Base-by-base conservation (phyloP, 2,113 vertebrate species). In the Mus spicilegus region DNA sequence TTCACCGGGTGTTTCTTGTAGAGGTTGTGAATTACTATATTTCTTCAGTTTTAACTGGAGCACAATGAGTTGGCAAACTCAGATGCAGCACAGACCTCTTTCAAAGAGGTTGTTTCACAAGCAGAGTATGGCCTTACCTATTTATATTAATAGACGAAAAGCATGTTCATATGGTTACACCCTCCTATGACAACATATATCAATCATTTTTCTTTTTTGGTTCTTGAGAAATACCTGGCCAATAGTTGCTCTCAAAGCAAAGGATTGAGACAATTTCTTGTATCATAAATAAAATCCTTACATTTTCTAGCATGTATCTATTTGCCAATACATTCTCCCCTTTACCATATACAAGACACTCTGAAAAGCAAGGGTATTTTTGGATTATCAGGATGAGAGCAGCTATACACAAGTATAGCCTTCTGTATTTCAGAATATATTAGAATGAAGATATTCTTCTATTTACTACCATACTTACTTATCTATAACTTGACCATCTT, bases 1-100 rank as follows among this genome's bases (percentile, higher is more conserved):
- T 93, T 95, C 94, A 95, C 96, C 3, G 0, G 46, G 70, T 95
- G 69, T 91, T 97, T 72, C 80, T 91, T 46, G 24, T 42, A 82
- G 69, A 58, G 87, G 20, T 73, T 95, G 65, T 86, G 49, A 94
- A 92, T 96, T 94, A 96, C 95, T 96, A 81, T 51, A 95, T 61
- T 93, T 89, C 16, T 91, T 94, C 73, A 90, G 63, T 80, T 96
- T 97, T 89, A 26, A 90, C 46, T 69, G 30, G 39, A 65, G 92
- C 49, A 86, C 58, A 54, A 42, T 81, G 51, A 91, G 39, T 91
- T 77, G 63, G 4, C 88, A 56, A 72, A 56, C 54, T n/a, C 84
- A 85, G 51, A 76, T 46, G 86, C 30, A 20, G 87, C n/a, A 42
- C 67, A 80, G 77, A 90, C 84, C 88, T 63, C 4, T 36, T 90